Conservation (phyloP, 2,888 invertebrate species). For the Napeogenes inachia region DNA sequence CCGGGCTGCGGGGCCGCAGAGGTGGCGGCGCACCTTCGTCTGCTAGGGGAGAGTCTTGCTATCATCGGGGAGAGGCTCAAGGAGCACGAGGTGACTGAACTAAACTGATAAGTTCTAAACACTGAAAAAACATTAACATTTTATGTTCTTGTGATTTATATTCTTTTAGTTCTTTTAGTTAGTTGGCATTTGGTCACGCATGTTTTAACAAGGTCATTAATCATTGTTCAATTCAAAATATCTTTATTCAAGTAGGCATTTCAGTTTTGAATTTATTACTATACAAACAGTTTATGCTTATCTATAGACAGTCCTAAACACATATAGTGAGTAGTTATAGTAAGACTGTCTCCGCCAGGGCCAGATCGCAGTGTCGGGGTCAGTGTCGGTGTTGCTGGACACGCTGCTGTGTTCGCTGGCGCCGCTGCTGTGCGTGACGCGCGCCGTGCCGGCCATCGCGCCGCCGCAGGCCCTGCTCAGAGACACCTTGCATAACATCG, state of each 20-base stretch:
- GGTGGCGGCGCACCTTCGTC: slow-evolving; percentile 93
- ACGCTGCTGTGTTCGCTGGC: slow-evolving; percentile 93
- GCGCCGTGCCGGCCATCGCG: slow-evolving; percentile 87
- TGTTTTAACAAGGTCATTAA: too few species aligned
- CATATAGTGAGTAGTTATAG: neutral
- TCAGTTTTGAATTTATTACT: too few species aligned
- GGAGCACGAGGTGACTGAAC: slow-evolving; percentile 85
- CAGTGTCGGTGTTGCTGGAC: slow-evolving; percentile 93
- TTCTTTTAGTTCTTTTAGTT: too few species aligned
- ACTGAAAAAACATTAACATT: too few species aligned
- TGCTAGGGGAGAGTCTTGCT: slow-evolving; percentile 94
- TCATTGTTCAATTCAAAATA: too few species aligned
- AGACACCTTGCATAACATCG: slow-evolving; percentile 93
- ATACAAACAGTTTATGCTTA: too few species aligned
- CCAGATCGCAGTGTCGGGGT: slow-evolving; percentile 96
- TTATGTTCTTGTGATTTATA: too few species aligned
- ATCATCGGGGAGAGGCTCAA: slow-evolving; percentile 95
- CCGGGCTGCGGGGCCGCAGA: slow-evolving; percentile 89
- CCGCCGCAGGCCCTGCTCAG: slow-evolving; percentile 73
- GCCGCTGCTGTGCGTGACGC: slow-evolving; percentile 80
- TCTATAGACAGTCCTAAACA: neutral
- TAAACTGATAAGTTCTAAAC: too few species aligned
- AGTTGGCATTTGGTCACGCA: too few species aligned
- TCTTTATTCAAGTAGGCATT: too few species aligned
- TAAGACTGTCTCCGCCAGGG: slow-evolving; percentile 74